Evolutionary conservation across 2,113 vertebrate species (phyloP), one percentile per base, ranked within the genome.

Genomic region (Pelobates fuscus): DNA sequence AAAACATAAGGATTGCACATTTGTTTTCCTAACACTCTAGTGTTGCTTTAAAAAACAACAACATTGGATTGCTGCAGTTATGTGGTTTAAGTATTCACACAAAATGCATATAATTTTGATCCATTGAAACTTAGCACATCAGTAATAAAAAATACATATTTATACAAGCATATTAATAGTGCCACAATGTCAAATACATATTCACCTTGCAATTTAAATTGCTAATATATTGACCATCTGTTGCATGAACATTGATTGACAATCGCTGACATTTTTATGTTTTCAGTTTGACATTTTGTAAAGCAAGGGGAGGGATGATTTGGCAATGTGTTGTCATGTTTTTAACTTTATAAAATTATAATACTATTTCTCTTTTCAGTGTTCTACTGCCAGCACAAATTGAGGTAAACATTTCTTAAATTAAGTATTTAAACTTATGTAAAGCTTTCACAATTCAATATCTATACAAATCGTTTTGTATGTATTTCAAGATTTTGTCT

Each of bases 121-220:
- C 32, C 5, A 37, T 10, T 37, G 32, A 37, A 37, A 37, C 32
- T 37, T 37, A 37, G 32, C 10, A 6, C 1, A n/a, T 10, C 44
- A 17, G 44, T 49, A 49, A 49, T 49, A 17, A 18, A 4, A 49
- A 14, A 49, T 14, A 49, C n/a, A n/a, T n/a, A n/a, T n/a, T n/a
- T n/a, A n/a, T 15, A 18, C 5, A 49, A 49, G 15, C 44, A 49
- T 49, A 49, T 49, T 49, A 12, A 49, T 49, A 49, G 4, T 14
- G 17, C 5, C 12, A 49, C 44, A 49, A 70, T 60, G 30, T 49
- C 55, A 71, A 46, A 71, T 61, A 46, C 24, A 71, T 71, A 71
- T 61, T 71, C 57, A 71, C 25, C 69, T 71, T 71, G 24, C 24
- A 61, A 71, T 61, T 61, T 60, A 71, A 61, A 71, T 71, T 61